These are phyloP conservation scores for Puma concolor DNA, from an alignment of 2,113 vertebrate genomes.

Conservation along the genomic window DNA sequence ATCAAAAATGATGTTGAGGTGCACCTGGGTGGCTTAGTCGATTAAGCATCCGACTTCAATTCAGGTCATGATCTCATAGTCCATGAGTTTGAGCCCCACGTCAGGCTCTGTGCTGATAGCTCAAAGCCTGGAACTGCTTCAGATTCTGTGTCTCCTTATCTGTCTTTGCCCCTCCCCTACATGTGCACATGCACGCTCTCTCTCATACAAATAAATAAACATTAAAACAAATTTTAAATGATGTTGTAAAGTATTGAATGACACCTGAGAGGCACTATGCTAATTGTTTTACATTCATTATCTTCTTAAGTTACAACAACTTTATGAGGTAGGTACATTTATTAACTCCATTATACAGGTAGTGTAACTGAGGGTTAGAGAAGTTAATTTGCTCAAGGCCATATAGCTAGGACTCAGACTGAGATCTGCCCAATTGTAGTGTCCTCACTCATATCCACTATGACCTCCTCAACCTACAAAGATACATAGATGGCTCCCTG, in stretches of 20 bases:
- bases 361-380: neutral
- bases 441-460: neutral
- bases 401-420: neutral
- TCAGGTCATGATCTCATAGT: too few species aligned
- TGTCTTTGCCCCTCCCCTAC: too few species aligned
- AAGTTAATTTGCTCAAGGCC: neutral
- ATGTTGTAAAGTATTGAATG: neutral
- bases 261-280: neutral
- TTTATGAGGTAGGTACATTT: neutral
- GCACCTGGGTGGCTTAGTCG: too few species aligned
- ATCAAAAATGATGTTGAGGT: neutral
- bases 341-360: neutral
- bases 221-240: neutral
- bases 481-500: neutral
- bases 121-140: too few species aligned
- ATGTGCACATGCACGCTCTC: too few species aligned
- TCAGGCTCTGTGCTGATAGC: too few species aligned
- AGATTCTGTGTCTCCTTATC: too few species aligned
- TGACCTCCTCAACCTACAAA: neutral
- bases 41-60: too few species aligned
- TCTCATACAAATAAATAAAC: too few species aligned
- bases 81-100: too few species aligned
- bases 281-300: neutral
- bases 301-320: neutral
- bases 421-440: neutral